Conservation (phyloP, 2,888 invertebrate genomes). For the Drepana falcataria region DNA sequence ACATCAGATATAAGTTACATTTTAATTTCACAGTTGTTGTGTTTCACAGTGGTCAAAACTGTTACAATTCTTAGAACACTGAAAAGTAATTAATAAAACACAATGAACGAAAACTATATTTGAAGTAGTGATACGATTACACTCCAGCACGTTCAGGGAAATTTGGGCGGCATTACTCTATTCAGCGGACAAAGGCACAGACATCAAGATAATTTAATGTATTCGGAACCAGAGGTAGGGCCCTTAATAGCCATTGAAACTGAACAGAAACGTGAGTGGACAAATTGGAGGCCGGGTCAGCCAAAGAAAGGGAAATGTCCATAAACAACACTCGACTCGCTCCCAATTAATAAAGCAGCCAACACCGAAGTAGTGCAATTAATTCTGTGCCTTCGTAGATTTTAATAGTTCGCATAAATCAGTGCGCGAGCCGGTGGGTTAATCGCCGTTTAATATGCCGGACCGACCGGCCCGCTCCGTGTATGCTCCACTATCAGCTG, state of each 20-base stretch:
- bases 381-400: conserved; percentile 77
- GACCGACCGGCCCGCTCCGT: conserved; percentile 53
- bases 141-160: background rate
- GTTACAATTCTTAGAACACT: no score
- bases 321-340: conserved; percentile 75
- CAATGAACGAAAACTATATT: background rate
- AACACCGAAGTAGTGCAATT: conserved; percentile 75
- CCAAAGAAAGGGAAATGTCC: conserved; percentile 65
- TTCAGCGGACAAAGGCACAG: conserved; percentile 2
- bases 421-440: conserved; percentile 67
- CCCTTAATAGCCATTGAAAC: conserved; percentile 69
- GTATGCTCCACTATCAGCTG: conserved; percentile 30
- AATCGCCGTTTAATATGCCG: conserved; percentile 77
- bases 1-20: background rate
- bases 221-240: conserved; percentile 55
- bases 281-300: conserved; percentile 71
- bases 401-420: conserved; percentile 79
- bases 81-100: background rate
- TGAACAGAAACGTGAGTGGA: conserved; percentile 73
- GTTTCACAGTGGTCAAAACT: no score
- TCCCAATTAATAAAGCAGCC: conserved; percentile 77
- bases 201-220: conserved; percentile 26
- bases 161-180: background rate
- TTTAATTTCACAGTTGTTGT: background rate
- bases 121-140: no score